Percentiles rank a stretch among this genome's conserved stretches.
These are phyloP conservation scores for Clinocottus analis DNA, from an alignment of 2,113 vertebrate species.

Conservation along the genomic window DNA sequence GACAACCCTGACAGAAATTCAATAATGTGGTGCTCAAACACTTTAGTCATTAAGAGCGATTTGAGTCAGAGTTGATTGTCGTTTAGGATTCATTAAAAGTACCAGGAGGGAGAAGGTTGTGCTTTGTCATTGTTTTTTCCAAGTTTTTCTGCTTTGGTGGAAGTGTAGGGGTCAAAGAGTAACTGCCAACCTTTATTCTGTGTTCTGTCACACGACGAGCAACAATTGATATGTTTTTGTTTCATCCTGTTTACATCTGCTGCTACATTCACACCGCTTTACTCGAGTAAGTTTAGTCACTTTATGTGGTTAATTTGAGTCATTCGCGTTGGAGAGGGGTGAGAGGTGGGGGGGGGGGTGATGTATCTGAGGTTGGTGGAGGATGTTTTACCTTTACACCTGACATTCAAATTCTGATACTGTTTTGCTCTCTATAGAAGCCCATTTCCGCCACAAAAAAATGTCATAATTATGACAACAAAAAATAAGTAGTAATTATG, in stretches of 20 bases:
- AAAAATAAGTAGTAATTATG: no score
- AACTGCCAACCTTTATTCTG: not conserved
- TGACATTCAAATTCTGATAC: no score
- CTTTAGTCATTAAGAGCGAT: not conserved
- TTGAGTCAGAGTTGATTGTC: constrained; percentile 22
- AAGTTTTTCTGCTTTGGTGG: not conserved
- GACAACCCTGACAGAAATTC: constrained; percentile 21
- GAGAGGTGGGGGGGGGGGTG: no score
- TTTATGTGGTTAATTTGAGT: no score
- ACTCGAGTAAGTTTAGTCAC: no score
- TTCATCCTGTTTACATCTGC: not conserved
- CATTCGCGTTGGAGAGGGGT: no score
- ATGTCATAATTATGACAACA: no score
- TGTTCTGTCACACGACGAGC: not conserved
- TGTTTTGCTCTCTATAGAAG: no score
- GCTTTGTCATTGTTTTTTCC: not conserved
- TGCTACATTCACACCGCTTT: no score
- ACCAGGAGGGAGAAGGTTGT: not conserved
- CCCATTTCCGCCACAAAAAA: no score
- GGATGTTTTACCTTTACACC: no score
- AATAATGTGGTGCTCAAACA: constrained; percentile 22
- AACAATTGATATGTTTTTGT: not conserved
- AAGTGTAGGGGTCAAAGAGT: constrained; percentile 5
- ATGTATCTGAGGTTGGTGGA: no score
- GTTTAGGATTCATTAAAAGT: constrained; percentile 8